Evolutionary conservation across 1,140 invertebrate genomes (phyloP), one percentile per base, ranked within the genome.

Genomic region (Propsilocerus akamusi): DNA sequence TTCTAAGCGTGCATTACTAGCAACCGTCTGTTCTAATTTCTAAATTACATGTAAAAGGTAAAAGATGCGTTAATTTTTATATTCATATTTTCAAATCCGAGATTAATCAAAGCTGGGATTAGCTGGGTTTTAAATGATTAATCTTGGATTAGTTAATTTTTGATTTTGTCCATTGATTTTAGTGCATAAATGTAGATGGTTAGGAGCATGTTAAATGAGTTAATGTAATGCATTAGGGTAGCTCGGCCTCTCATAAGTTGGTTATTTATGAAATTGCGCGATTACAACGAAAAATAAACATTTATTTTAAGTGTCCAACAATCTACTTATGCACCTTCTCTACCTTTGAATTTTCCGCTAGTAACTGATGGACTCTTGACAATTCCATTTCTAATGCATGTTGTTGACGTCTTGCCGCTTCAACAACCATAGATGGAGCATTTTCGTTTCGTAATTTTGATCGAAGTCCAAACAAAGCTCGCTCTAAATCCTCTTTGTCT

Each of bases 291-390:
- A 46, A 53, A 17, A 28, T 23, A 48, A 48, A 48, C 7, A 50
- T 32, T 30, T 47, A 24, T 8, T n/a, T n/a, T n/a, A 24, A 14
- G 53, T 52, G 4, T 30, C 51, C 17, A 41, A 41, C 34, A 41
- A 20, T 20, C 28, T 41, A 41, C 34, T 41, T 41, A 41, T 41
- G 34, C 34, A 41, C 34, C 34, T 41, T 41, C 34, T 17, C 68
- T 77, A 88, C 84, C 78, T 89, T 90, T 57, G 88, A 90, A 70
- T 90, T 89, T 65, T 87, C 80, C 53, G 87, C 86, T 53, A 94
- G 68, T 63, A 90, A 77, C 46, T 83, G 76, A 58, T 87, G 78
- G 28, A 92, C 85, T 49, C 83, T 69, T 51, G 81, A 82, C 46
- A 93, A 66, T 63, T 93, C 88, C 53, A 78, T 78, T 64, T 93